These are phyloP conservation scores for Tokudaia muenninki DNA, from an alignment of 2,797 vertebrate genomes.

Conservation along the genomic window DNA sequence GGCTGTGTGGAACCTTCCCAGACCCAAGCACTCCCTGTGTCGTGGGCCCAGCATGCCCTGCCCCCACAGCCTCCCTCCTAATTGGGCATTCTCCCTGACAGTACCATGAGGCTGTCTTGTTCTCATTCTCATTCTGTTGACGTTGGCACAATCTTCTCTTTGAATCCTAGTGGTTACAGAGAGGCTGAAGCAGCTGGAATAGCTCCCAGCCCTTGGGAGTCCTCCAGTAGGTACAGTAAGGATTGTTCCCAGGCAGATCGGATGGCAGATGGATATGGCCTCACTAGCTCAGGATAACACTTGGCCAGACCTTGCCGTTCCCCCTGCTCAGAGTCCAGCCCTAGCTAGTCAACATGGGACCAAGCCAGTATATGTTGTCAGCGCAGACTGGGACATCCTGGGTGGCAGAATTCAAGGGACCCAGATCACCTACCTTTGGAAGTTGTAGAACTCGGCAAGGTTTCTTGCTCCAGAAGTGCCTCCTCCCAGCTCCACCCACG, in stretches of 20 bases:
- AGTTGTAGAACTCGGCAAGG: fast-evolving
- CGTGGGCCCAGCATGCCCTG: background rate
- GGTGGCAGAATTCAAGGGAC: background rate
- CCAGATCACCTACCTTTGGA: background rate
- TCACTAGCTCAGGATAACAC: background rate
- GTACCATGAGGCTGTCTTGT: background rate
- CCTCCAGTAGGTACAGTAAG: background rate
- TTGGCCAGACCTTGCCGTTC: background rate
- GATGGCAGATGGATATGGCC: background rate
- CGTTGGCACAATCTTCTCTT: slow-evolving; percentile 56
- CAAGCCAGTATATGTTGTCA: background rate
- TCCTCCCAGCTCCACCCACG: background rate
- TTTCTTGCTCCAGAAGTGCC: background rate
- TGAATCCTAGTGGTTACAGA: slow-evolving; percentile 17
- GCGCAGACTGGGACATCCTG: background rate
- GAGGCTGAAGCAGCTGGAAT: background rate
- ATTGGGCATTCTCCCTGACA: slow-evolving; percentile 60
- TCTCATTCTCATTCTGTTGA: slow-evolving; percentile 25
- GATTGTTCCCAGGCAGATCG: background rate
- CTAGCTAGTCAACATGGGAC: background rate
- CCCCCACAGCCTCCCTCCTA: background rate
- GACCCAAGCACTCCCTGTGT: background rate
- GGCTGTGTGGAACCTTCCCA: background rate
- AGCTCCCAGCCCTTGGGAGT: slow-evolving; percentile 29
- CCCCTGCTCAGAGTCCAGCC: background rate